phyloP scores from a whole-genome alignment of 1,140 invertebrate genomes.

The Cheumatopsyche charites region DNA sequence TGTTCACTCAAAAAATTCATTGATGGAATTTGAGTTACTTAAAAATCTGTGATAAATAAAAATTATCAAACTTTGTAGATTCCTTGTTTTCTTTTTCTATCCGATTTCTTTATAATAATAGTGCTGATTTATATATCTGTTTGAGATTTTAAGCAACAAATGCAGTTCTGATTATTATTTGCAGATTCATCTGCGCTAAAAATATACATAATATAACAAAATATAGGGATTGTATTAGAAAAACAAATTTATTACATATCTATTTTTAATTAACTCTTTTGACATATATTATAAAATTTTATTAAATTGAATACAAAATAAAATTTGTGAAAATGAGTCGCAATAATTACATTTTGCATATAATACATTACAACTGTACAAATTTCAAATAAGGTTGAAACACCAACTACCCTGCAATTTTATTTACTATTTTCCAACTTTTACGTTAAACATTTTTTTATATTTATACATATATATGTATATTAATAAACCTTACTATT shows the following conservation, averaged over 20 bases:
- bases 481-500: constrained; percentile 26
- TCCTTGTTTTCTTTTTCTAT: too few relatives aligned
- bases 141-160: too few relatives aligned
- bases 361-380: constrained; percentile 21
- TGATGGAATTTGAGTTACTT: too few relatives aligned
- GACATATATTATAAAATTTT: constrained; percentile 36
- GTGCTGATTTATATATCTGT: too few relatives aligned
- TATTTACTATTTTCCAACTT: constrained; percentile 14
- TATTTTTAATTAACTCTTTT: constrained; percentile 32
- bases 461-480: too few relatives aligned
- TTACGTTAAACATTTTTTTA: constrained; percentile 11
- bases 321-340: constrained; percentile 42
- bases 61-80: too few relatives aligned
- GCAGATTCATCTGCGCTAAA: too few relatives aligned
- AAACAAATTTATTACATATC: neutral
- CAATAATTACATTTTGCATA: constrained; percentile 16
- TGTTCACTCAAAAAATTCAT: too few relatives aligned
- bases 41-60: too few relatives aligned
- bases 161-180: too few relatives aligned
- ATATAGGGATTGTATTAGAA: neutral
- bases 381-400: constrained; percentile 42
- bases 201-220: neutral
- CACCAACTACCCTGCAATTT: constrained; percentile 47
- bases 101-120: too few relatives aligned
- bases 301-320: constrained; percentile 48